Evolutionary conservation across 2,113 vertebrate genomes (phyloP), one percentile per base, ranked within the genome.

Genomic region (Phaetusa simplex): DNA sequence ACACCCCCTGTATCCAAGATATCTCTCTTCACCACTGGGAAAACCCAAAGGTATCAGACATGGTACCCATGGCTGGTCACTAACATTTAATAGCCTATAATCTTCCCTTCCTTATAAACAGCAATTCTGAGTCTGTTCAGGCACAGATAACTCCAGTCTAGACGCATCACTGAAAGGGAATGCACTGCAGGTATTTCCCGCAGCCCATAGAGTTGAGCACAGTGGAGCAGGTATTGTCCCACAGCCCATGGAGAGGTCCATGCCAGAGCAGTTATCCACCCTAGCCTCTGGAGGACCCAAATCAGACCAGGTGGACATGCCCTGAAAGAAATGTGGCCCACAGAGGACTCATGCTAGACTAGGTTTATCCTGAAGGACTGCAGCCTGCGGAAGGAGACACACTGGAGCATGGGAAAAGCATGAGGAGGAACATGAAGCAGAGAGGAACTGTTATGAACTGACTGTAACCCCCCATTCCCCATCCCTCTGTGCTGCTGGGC

Each of bases 321-420:
- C 14, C 38, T 36, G 27, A 80, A 58, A 55, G 52, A 65, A 89
- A 38, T 0, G 1, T 12, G 56, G 55, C 14, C 14, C n/a, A 59
- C 1, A 53, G 27, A 65, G 6, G 23, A 71, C 7, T 56, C 34
- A 10, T 12, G 16, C 50, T 24, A 70, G 59, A 36, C 15, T 29
- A 34, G 5, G 29, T n/a, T 65, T 74, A 82, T 22, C 30, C 45
- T 43, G 66, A 52, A 70, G 32, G 61, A 61, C 26, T 61, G 56
- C 40, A 86, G 61, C 30, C 40, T 24, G 26, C 47, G 16, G 49
- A 59, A 77, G 12, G 14, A 85, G 8, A 66, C 26, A 21, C 0
- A 8, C 29, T 42, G 34, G 38, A 86, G n/a, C 10, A 72, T 13
- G 5, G 34, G 2, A 80, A 61, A 66, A 0, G 1, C 0, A 4